phyloP scores from a whole-genome alignment of 2,113 vertebrate species.

The Pogona vitticeps region DNA sequence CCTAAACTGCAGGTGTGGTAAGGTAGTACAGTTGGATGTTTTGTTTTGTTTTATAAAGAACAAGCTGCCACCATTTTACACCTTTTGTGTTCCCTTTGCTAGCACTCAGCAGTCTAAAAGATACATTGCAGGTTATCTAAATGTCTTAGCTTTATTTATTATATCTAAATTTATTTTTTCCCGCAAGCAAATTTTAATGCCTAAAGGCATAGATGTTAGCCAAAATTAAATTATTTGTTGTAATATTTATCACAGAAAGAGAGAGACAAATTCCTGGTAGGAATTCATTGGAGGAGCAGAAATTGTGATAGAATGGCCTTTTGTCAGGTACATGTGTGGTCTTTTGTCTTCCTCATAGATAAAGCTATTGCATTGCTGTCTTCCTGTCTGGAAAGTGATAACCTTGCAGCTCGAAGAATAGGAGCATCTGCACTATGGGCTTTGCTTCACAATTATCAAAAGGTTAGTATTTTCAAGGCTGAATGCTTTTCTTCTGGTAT shows the following conservation, averaged over 20 bases:
- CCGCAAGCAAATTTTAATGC: background rate
- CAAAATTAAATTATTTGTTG: slow-evolving; percentile 23
- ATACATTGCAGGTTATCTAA: background rate
- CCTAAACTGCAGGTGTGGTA: too few relatives aligned
- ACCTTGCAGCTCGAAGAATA: slow-evolving; percentile 76
- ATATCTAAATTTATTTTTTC: slow-evolving; percentile 39
- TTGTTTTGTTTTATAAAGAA: background rate
- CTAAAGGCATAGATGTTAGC: background rate
- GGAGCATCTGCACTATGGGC: slow-evolving; percentile 94
- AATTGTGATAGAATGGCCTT: slow-evolving; percentile 18
- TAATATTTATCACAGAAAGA: slow-evolving; percentile 18
- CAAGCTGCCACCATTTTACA: background rate
- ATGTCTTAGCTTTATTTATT: slow-evolving; percentile 37
- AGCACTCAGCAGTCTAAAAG: background rate
- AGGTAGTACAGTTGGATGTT: too few relatives aligned
- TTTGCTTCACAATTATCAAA: slow-evolving; percentile 90
- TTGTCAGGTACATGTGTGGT: slow-evolving; percentile 27
- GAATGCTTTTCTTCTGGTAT: background rate
- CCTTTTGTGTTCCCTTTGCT: background rate
- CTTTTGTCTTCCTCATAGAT: slow-evolving; percentile 73
- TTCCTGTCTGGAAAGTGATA: slow-evolving; percentile 84
- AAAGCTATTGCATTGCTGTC: slow-evolving; percentile 82
- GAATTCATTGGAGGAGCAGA: slow-evolving; percentile 8
- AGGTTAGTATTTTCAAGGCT: slow-evolving; percentile 77
- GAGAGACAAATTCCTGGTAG: slow-evolving; percentile 7